These are phyloP conservation scores for Ypsolopha scabrella DNA, from an alignment of 2,888 invertebrate genomes.

Conservation along the genomic window DNA sequence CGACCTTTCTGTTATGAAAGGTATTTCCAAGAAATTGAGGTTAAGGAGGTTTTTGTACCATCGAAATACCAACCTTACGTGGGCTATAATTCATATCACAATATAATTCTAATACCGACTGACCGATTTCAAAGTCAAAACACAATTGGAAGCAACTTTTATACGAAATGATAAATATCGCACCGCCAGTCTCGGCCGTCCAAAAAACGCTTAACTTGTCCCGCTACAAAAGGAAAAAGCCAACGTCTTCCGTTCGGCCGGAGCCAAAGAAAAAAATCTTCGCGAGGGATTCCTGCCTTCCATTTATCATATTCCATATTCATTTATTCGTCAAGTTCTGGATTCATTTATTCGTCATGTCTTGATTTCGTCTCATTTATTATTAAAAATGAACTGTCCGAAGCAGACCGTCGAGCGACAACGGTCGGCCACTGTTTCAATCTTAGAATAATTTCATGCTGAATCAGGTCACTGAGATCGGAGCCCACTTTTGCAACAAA, in stretches of 20 bases:
- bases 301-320: constrained; percentile 72
- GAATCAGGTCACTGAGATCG: constrained; percentile 36
- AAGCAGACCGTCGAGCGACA: constrained; percentile 56
- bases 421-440: constrained; percentile 63
- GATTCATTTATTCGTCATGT: constrained; percentile 73
- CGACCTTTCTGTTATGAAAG: too few relatives aligned
- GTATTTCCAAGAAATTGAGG: background rate
- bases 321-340: constrained; percentile 72
- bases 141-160: constrained; percentile 56
- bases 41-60: background rate
- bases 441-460: constrained; percentile 63
- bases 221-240: constrained; percentile 69
- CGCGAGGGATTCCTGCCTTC: constrained; percentile 63
- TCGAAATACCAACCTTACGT: background rate
- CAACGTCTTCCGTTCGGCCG: constrained; percentile 68
- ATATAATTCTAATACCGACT: constrained; percentile 18
- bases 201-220: constrained; percentile 70
- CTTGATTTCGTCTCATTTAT: constrained; percentile 72
- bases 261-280: constrained; percentile 66
- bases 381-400: constrained; percentile 72
- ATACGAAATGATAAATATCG: constrained; percentile 67
- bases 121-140: constrained; percentile 40
- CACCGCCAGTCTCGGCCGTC: constrained; percentile 51
- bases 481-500: background rate
- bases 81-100: background rate